Evolutionary conservation across 2,888 invertebrate genomes (phyloP).

Genomic region (Luperina nickerlii): DNA sequence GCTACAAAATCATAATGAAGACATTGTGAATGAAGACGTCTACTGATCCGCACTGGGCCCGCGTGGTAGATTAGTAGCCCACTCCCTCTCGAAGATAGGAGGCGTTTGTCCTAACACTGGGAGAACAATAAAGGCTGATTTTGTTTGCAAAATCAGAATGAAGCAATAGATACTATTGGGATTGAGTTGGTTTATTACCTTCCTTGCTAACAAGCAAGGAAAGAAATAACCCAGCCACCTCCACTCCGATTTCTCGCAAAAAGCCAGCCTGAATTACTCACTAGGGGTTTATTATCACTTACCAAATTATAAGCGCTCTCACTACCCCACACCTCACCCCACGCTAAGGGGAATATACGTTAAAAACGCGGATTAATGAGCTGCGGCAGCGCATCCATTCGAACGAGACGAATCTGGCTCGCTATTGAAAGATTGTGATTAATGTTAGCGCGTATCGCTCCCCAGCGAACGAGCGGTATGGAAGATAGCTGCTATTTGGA

Average conservation of each 20-base stretch:
- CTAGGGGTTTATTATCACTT: neutral
- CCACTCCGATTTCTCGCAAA: neutral
- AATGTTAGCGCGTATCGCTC: slow-evolving; percentile 51
- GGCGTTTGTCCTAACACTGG: neutral
- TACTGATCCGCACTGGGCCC: too few relatives aligned
- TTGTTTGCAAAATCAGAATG: too few relatives aligned
- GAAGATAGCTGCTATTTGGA: slow-evolving; percentile 21
- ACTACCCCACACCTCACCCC: slow-evolving; percentile 20
- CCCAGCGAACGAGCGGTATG: slow-evolving; percentile 1
- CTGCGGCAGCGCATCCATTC: slow-evolving; percentile 56
- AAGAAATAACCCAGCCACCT: neutral
- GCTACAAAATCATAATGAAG: neutral
- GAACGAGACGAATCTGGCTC: slow-evolving; percentile 62
- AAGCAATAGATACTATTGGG: neutral
- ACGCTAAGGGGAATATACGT: slow-evolving; percentile 50
- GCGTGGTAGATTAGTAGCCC: too few relatives aligned
- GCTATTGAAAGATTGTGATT: slow-evolving; percentile 68
- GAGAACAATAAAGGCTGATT: too few relatives aligned
- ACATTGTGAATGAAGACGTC: neutral
- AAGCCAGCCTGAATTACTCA: neutral
- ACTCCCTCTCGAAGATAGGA: neutral
- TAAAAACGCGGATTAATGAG: slow-evolving; percentile 68
- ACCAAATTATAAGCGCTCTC: slow-evolving; percentile 9
- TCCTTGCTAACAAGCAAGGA: too few relatives aligned
- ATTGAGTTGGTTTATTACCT: neutral